These are phyloP conservation scores for Poeciliopsis prolifica DNA, from an alignment of 2,113 vertebrate species.

Conservation along the genomic window DNA sequence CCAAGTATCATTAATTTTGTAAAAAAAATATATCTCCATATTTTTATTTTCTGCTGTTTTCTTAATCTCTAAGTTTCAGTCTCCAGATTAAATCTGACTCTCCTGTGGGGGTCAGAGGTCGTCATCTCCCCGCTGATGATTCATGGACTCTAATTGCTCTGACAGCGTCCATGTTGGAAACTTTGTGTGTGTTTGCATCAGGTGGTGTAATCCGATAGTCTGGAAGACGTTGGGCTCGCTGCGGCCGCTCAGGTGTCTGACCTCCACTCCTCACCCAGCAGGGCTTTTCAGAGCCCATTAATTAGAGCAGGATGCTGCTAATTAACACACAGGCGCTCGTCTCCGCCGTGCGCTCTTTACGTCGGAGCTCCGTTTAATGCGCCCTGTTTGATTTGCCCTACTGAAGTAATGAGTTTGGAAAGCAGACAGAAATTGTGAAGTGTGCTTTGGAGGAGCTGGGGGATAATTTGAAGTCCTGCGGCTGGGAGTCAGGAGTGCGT, in stretches of 20 bases:
- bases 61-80: slow-evolving; percentile 22
- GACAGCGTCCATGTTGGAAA: slow-evolving; percentile 68
- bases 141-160: slow-evolving; percentile 72
- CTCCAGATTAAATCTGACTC: slow-evolving; percentile 52
- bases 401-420: slow-evolving; percentile 78
- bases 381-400: slow-evolving; percentile 71
- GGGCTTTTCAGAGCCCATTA: slow-evolving; percentile 68
- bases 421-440: slow-evolving; percentile 73
- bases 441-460: slow-evolving; percentile 70
- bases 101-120: slow-evolving; percentile 60
- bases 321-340: slow-evolving; percentile 61
- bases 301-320: slow-evolving; percentile 72
- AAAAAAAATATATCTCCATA: not conserved
- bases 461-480: slow-evolving; percentile 68
- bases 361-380: slow-evolving; percentile 68
- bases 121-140: slow-evolving; percentile 63
- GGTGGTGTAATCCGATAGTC: slow-evolving; percentile 57
- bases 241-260: slow-evolving; percentile 8
- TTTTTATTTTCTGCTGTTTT: not conserved
- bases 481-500: slow-evolving; percentile 45
- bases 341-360: slow-evolving; percentile 55
- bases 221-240: slow-evolving; percentile 13
- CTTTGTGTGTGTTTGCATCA: slow-evolving; percentile 61
- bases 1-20: not conserved
- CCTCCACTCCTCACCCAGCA: slow-evolving; percentile 67